Base-by-base conservation (phyloP, 2,113 vertebrate species). In the Rhinogobius similis region DNA sequence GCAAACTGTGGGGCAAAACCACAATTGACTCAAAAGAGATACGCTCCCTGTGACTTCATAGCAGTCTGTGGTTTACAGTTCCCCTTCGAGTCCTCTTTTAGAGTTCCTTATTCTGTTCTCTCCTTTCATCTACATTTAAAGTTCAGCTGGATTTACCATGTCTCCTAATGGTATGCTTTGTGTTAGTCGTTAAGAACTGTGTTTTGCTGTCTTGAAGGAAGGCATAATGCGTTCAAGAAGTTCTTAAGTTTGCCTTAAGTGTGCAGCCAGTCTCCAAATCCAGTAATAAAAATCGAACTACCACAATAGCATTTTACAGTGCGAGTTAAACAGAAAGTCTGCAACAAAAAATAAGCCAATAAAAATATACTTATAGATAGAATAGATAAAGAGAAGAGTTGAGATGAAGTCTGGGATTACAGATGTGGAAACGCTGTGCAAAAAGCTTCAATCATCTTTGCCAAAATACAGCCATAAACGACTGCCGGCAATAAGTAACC, bases 81-180 rank as follows among this genome's bases (percentile, higher is more conserved):
- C 82, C 82, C 53, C 82, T 84, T 77, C 77, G 75, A 80, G 69
- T 78, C 76, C 61, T 38, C 78, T 62, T 78, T 70, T 78, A 24
- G 52, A 74, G 75, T 52, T 85, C 71, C 81, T 80, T 86, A 68
- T 80, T 65, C 72, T 76, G 46, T 65, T 70, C 78, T 72, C 69
- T 27, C n/a, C 80, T 91, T 89, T 91, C 83, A 90, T 90, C 83
- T 79, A 82, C 76, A 91, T 86, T 88, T 82, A 80, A 88, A 88
- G 86, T 86, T 76, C 92, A 93, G 89, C 88, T 91, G 91, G 82
- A 85, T 79, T 78, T 75, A 62, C 79, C 72, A 78, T 75, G 71
- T 71, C 23, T 70, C 44, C 70, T 73, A 77, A 79, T 86, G 75
- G 61, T 82, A 76, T 77, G 82, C 86, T 90, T 87, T 89, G 76